Percentiles rank a stretch among this genome's conserved stretches.
Evolutionary conservation across 1,140 invertebrate species (phyloP).

Genomic region (Drosophila triauraria): DNA sequence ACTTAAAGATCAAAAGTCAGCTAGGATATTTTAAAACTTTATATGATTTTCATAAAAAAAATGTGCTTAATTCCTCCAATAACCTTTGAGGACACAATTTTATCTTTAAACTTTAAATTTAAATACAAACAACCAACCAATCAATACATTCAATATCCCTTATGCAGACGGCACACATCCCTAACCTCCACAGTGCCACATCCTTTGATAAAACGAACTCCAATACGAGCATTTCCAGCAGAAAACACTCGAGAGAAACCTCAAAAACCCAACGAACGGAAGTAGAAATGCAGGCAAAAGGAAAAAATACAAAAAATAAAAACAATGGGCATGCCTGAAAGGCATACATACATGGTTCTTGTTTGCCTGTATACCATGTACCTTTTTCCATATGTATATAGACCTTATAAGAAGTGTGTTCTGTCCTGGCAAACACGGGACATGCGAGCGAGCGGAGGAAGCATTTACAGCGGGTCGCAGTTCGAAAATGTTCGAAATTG

Average conservation of each 20-base stretch:
- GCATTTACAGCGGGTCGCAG: conserved; percentile 33
- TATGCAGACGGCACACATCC: background rate
- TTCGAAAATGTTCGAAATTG: conserved; percentile 28
- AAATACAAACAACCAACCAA: background rate
- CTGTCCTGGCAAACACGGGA: conserved; percentile 33
- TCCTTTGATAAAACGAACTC: conserved; percentile 46
- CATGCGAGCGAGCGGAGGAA: conserved; percentile 22
- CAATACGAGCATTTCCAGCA: conserved; percentile 19
- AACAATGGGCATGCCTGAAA: conserved; percentile 42
- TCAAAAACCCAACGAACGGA: conserved; percentile 52
- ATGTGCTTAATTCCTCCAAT: background rate
- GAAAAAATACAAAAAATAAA: conserved; percentile 32
- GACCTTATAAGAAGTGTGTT: conserved; percentile 24
- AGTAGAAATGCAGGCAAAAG: conserved; percentile 48
- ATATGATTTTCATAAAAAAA: background rate
- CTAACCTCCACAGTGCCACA: conserved; percentile 18
- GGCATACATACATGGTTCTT: conserved; percentile 21
- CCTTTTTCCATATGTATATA: conserved; percentile 2
- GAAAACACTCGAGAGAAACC: conserved; percentile 49
- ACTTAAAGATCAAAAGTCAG: background rate
- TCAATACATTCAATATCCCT: background rate
- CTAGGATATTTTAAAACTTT: background rate
- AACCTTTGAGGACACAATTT: background rate
- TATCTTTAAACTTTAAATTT: background rate
- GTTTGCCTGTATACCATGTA: conserved; percentile 9